phyloP scores from a whole-genome alignment of 1,140 invertebrate genomes.

The Daktulosphaira vitifoliae region DNA sequence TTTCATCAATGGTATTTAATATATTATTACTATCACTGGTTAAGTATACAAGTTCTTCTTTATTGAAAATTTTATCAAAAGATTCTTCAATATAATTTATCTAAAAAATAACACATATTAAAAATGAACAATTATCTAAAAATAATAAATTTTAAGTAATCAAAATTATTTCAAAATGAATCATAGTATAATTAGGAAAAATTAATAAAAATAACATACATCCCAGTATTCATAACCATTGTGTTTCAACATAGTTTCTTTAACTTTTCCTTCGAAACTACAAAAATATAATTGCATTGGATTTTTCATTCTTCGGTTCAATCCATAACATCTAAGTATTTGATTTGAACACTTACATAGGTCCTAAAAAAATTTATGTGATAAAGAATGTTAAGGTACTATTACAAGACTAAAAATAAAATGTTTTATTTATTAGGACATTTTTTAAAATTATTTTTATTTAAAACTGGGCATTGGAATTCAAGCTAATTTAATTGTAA shows the following conservation, averaged over 20 bases:
- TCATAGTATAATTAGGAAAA: no score
- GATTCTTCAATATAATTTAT: constrained; percentile 35
- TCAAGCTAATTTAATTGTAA: no score
- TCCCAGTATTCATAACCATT: constrained; percentile 92
- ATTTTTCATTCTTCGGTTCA: constrained; percentile 70
- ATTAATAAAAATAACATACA: no score
- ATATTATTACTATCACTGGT: constrained; percentile 90
- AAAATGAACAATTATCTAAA: neutral
- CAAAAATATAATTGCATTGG: constrained; percentile 85
- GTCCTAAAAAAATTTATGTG: no score
- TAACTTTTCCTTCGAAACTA: constrained; percentile 64
- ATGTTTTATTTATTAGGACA: constrained; percentile 34
- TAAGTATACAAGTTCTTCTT: constrained; percentile 78
- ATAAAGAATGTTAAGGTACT: no score
- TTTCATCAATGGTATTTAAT: constrained; percentile 63
- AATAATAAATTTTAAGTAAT: constrained; percentile 11
- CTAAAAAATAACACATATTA: neutral
- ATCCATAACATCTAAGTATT: constrained; percentile 82
- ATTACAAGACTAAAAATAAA: no score
- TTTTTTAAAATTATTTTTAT: constrained; percentile 11
- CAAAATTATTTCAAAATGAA: neutral
- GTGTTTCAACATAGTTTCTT: constrained; percentile 61
- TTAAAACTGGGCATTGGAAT: no score
- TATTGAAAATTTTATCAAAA: constrained; percentile 44
- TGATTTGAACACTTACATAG: constrained; percentile 87